A percentile compares a stretch with the other conserved stretches of the same genome.
Conservation (phyloP, 2,888 invertebrate genomes). For the Lasiommata megera region DNA sequence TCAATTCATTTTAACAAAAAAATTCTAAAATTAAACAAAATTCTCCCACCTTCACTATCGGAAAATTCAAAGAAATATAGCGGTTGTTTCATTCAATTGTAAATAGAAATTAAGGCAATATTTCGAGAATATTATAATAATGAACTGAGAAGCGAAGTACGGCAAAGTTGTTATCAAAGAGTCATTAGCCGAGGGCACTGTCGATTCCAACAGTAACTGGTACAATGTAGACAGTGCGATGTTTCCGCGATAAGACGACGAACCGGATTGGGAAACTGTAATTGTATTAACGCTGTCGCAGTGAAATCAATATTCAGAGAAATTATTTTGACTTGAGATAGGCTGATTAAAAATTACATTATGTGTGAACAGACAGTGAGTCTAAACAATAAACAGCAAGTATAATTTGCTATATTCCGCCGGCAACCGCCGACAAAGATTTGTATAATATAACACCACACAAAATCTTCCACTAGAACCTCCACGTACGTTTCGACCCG, state of each 20-base stretch:
- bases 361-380: too few species aligned
- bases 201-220: conserved; percentile 63
- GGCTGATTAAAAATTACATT: neutral
- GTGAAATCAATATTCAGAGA: conserved; percentile 1
- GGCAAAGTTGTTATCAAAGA: conserved; percentile 47
- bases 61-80: too few species aligned
- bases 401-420: too few species aligned
- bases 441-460: too few species aligned
- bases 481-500: too few species aligned
- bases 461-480: too few species aligned
- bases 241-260: conserved; percentile 44
- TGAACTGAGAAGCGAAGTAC: conserved; percentile 39
- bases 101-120: neutral
- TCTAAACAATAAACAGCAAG: too few species aligned
- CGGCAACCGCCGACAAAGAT: too few species aligned
- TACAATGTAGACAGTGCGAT: conserved; percentile 55
- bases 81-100: too few species aligned
- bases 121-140: conserved; percentile 23
- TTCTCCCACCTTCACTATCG: too few species aligned
- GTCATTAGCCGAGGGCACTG: conserved; percentile 39
- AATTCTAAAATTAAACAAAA: too few species aligned
- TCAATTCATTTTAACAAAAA: too few species aligned
- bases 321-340: neutral
- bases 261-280: conserved; percentile 5
- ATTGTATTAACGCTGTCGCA: neutral